phyloP scores from a whole-genome alignment of 2,113 vertebrate species.

The Probosciger aterrimus region DNA sequence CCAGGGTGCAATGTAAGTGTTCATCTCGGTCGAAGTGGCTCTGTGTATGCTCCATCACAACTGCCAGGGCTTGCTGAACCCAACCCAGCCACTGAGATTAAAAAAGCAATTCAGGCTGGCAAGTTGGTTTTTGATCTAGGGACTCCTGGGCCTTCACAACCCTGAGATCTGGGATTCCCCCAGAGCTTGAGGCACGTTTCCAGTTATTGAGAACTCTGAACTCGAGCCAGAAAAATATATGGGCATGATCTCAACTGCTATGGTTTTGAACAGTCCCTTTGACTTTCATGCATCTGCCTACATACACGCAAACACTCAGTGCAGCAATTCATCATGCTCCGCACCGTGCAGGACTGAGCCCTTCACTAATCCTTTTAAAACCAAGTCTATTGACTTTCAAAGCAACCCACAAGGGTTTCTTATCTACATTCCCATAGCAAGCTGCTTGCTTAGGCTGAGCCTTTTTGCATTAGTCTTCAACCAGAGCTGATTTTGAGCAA shows the following conservation, averaged over 20 bases:
- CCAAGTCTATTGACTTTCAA: constrained; percentile 51
- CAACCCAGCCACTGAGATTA: neutral
- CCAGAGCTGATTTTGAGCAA: constrained; percentile 36
- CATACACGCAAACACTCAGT: neutral
- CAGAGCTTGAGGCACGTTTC: neutral
- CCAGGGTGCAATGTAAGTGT: neutral
- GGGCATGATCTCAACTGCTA: neutral
- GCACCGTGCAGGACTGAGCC: constrained; percentile 11
- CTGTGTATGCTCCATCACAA: neutral
- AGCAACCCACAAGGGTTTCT: neutral
- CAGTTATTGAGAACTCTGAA: neutral
- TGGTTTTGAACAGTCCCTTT: neutral
- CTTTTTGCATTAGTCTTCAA: constrained; percentile 39
- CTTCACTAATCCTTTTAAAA: constrained; percentile 34
- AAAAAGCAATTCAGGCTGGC: neutral
- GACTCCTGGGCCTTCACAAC: neutral
- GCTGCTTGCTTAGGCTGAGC: constrained; percentile 39
- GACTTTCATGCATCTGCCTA: neutral
- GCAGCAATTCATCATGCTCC: neutral
- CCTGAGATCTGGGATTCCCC: neutral
- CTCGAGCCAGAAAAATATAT: neutral
- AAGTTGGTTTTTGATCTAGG: neutral
- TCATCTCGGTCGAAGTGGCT: neutral
- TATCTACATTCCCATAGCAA: constrained; percentile 44
- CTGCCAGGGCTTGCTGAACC: neutral